These are phyloP conservation scores for Cryptotis parvus DNA, from an alignment of 2,113 vertebrate genomes.

Conservation along the genomic window DNA sequence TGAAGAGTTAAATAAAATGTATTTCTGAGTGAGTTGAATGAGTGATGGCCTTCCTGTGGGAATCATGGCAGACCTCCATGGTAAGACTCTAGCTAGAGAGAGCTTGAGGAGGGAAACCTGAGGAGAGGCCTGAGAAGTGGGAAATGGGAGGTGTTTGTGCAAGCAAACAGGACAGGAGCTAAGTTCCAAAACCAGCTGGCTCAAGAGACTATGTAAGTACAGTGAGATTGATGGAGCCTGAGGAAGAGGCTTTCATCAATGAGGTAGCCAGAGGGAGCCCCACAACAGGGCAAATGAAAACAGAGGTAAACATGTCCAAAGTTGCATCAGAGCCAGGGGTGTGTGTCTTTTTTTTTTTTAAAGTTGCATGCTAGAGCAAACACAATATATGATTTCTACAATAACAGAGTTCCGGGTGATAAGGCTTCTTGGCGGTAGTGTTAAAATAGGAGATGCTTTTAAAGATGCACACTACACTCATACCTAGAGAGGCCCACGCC, in stretches of 20 bases:
- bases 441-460: too few species aligned
- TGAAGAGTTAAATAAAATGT: neutral
- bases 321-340: too few species aligned
- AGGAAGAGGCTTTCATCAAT: neutral
- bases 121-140: neutral
- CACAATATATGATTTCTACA: too few species aligned
- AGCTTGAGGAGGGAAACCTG: neutral
- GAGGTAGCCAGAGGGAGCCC: neutral
- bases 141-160: neutral
- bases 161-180: neutral
- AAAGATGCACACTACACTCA: too few species aligned
- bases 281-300: neutral
- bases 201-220: neutral
- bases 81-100: neutral
- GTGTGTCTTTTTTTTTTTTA: too few species aligned
- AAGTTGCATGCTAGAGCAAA: too few species aligned
- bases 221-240: accelerated
- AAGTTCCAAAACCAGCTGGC: neutral
- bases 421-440: too few species aligned
- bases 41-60: neutral
- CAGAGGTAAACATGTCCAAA: neutral
- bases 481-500: too few species aligned
- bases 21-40: neutral
- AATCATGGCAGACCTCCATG: neutral
- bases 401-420: too few species aligned